Evolutionary conservation across 2,797 vertebrate genomes (phyloP).

Genomic region (Takifugu ocellatus): DNA sequence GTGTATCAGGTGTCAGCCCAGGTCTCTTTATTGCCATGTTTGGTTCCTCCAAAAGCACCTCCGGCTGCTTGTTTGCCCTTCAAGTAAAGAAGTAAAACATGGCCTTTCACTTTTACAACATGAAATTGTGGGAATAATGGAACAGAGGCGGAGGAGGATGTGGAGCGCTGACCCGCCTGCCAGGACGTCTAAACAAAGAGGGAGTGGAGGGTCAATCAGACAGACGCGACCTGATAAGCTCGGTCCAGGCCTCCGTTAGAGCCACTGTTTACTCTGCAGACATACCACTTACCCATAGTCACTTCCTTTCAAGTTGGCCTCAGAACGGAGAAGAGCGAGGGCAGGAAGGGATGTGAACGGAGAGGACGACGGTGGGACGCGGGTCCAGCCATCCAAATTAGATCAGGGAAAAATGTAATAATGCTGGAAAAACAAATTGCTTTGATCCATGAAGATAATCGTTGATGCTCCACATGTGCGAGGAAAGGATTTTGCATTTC

Average conservation of each 20-base stretch:
- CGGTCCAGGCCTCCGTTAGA: conserved; percentile 59
- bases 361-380: conserved; percentile 7
- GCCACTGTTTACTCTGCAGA: conserved; percentile 73
- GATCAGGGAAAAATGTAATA: conserved; percentile 1
- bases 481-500: no score
- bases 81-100: conserved; percentile 71
- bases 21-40: conserved; percentile 58
- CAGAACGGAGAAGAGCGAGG: conserved; percentile 42
- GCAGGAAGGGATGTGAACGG: conserved; percentile 16
- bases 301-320: conserved; percentile 66
- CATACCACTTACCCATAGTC: conserved; percentile 70
- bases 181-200: conserved; percentile 72
- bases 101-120: conserved; percentile 74
- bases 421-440: not conserved
- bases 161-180: conserved; percentile 64
- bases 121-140: conserved; percentile 72
- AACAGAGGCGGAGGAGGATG: conserved; percentile 56
- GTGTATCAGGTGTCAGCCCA: conserved; percentile 41
- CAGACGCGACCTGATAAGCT: conserved; percentile 67
- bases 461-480: no score
- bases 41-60: conserved; percentile 60
- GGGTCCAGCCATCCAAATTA: conserved; percentile 3
- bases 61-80: conserved; percentile 64
- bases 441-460: no score
- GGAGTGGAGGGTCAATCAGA: conserved; percentile 70